phyloP scores from a whole-genome alignment of 2,113 vertebrate species.

The Collichthys lucidus region DNA sequence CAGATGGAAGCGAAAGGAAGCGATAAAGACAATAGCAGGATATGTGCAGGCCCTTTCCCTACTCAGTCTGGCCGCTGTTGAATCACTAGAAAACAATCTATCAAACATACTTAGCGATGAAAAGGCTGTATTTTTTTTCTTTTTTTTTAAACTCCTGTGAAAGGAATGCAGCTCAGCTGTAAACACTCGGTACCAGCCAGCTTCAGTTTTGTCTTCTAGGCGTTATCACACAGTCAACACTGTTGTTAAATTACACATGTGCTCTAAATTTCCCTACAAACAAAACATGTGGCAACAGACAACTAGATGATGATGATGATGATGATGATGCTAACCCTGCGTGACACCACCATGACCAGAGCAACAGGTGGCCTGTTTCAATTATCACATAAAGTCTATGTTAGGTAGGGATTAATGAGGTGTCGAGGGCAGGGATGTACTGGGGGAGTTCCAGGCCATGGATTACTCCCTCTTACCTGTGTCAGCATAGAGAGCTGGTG shows the following conservation, averaged over 20 bases:
- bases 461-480: conserved; percentile 79
- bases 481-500: conserved; percentile 70
- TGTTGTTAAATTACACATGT: background rate
- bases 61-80: conserved; percentile 38
- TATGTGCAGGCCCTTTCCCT: conserved; percentile 63
- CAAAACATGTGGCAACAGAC: background rate
- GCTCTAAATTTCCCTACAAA: background rate
- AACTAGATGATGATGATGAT: background rate
- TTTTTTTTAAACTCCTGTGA: conserved; percentile 26
- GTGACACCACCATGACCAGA: conserved; percentile 46
- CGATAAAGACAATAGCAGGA: conserved; percentile 78
- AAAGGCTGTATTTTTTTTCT: conserved; percentile 30
- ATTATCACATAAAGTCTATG: conserved; percentile 65
- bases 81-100: conserved; percentile 57
- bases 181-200: conserved; percentile 16
- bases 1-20: conserved; percentile 78
- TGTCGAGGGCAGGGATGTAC: conserved; percentile 66
- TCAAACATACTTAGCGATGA: conserved; percentile 38
- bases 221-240: background rate
- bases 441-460: conserved; percentile 65
- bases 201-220: background rate
- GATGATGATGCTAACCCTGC: conserved; percentile 12
- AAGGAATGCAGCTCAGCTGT: conserved; percentile 44
- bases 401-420: conserved; percentile 77
- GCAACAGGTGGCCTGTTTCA: conserved; percentile 76